These are phyloP conservation scores for Amblyopsis rosae DNA, from an alignment of 2,113 vertebrate species.

Conservation along the genomic window DNA sequence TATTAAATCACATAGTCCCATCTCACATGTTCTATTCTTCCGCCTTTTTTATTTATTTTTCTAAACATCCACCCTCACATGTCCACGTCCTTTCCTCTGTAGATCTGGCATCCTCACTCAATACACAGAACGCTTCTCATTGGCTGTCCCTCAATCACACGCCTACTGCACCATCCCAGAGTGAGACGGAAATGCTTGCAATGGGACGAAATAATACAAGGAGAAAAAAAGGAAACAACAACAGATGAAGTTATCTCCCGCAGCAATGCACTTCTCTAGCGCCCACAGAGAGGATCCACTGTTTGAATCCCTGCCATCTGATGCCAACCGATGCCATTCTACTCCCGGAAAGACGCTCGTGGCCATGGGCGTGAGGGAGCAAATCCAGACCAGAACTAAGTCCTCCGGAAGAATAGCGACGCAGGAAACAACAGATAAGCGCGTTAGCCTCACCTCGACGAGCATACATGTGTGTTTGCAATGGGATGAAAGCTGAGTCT, in stretches of 20 bases:
- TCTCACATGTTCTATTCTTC: slow-evolving; percentile 29
- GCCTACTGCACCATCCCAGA: slow-evolving; percentile 7
- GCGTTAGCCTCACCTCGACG: slow-evolving; percentile 69
- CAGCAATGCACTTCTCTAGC: slow-evolving; percentile 58
- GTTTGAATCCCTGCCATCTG: slow-evolving; percentile 64
- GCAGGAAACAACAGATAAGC: slow-evolving; percentile 76
- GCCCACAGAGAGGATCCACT: slow-evolving; percentile 61
- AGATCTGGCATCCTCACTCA: slow-evolving; percentile 31
- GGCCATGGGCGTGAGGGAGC: slow-evolving; percentile 59
- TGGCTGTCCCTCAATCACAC: slow-evolving; percentile 21
- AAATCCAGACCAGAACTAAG: slow-evolving; percentile 77
- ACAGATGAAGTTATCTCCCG: slow-evolving; percentile 56
- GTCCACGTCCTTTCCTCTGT: slow-evolving; percentile 9
- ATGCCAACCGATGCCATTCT: slow-evolving; percentile 65
- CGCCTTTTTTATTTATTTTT: neutral
- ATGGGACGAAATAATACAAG: slow-evolving; percentile 37
- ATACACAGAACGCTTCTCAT: slow-evolving; percentile 47
- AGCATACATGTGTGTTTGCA: slow-evolving; percentile 71
- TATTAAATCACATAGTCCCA: slow-evolving; percentile 26
- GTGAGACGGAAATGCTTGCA: slow-evolving; percentile 31
- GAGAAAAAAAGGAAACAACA: slow-evolving; percentile 39
- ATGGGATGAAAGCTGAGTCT: slow-evolving; percentile 65
- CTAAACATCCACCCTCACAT: neutral
- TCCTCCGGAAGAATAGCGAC: slow-evolving; percentile 62
- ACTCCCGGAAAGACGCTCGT: slow-evolving; percentile 53